Evolutionary conservation across 53 echinoderm and acorn worm genomes (phyloP).

Genomic region (Actinopyga echinites): DNA sequence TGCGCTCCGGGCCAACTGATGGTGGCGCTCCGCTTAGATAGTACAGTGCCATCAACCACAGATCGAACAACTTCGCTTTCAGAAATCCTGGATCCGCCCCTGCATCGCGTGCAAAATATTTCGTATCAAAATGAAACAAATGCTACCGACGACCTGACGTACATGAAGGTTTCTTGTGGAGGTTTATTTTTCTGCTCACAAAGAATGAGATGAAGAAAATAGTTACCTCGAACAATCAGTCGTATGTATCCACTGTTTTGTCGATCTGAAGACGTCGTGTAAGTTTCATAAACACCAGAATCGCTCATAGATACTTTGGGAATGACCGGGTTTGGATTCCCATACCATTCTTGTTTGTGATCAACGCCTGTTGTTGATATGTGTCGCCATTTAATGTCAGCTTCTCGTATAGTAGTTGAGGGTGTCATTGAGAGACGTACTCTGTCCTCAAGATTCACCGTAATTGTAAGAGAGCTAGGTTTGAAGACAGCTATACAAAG

Average conservation of each 20-base stretch:
- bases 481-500: neutral
- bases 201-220: too few relatives aligned
- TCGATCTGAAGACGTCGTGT: neutral
- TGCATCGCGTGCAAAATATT: too few relatives aligned
- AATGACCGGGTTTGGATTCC: neutral
- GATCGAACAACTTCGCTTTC: too few relatives aligned
- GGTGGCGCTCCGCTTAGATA: too few relatives aligned
- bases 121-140: too few relatives aligned
- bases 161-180: too few relatives aligned
- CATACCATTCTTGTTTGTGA: neutral
- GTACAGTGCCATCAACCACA: too few relatives aligned
- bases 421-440: neutral
- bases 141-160: too few relatives aligned
- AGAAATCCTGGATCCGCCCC: too few relatives aligned
- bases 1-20: too few relatives aligned
- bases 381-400: neutral
- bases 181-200: too few relatives aligned
- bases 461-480: neutral
- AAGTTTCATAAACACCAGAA: slow-evolving; percentile 9
- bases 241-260: neutral
- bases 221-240: slow-evolving; percentile 8
- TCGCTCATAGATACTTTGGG: neutral
- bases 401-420: neutral
- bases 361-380: neutral
- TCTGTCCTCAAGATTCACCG: slow-evolving; percentile 13